Base-by-base conservation (phyloP, 2,113 vertebrate species). In the Herpailurus yagouaroundi region DNA sequence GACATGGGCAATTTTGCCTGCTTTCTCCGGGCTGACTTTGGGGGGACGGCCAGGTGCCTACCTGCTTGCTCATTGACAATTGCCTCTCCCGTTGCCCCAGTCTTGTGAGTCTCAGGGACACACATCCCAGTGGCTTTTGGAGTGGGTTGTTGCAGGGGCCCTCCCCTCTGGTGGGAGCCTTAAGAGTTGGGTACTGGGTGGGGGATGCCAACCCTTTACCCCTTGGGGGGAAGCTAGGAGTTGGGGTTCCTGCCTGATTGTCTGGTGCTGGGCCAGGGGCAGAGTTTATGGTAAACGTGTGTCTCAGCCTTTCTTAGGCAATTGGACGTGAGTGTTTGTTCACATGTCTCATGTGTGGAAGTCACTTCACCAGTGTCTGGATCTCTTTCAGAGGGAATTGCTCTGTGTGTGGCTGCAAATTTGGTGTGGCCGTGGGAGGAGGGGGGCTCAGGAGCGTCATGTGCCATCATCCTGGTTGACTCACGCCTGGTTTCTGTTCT, bases 381-480 rank as follows among this genome's bases (percentile, higher is more conserved):
- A 36, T 76, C 33, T 38, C 41, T 63, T 48, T 50, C 57, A 64
- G 16, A 90, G 41, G 73, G 57, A 66, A 29, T 6, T 27, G 31
- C 57, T 63, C 73, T 14, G 1, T 18, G 9, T 8, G 73, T 8
- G 13, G 57, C 73, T 64, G 5, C 19, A 60, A 5, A n/a, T 15
- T n/a, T 31, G 33, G 10, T 8, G 41, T 9, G 1, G 60, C 57
- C 13, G 2, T 3, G 11, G 63, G 33, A 29, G 41, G 21, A 36
- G 5, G 0, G 74, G 33, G 13, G 41, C 82, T 29, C 4, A 9
- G 74, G 33, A 38, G 33, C 45, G 23, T 38, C 33, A 25, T 4
- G 0, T 0, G 15, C 21, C 23, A 8, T 12, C 10, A 1, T 27
- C 57, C 50, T 0, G 0, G 15, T 2, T 4, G 57, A 12, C 14